Evolutionary conservation across 2,797 vertebrate species (phyloP).

Genomic region (Ceryle rudis): DNA sequence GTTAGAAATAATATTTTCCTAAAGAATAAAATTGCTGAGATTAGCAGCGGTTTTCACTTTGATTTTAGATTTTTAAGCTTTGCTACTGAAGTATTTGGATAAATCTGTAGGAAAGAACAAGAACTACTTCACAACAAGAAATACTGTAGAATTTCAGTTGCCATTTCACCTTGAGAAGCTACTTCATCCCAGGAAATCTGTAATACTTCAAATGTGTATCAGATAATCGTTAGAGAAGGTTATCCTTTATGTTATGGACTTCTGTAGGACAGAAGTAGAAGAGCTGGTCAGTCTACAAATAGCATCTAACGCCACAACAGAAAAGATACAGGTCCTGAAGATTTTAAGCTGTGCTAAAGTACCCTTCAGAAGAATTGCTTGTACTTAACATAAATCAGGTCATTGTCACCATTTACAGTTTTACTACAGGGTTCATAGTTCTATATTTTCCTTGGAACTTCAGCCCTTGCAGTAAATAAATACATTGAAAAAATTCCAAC

Average conservation of each 20-base stretch:
- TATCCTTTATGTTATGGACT: neutral
- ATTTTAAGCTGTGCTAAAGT: neutral
- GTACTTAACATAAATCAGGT: neutral
- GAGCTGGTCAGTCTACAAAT: neutral
- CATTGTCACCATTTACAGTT: neutral
- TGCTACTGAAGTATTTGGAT: neutral
- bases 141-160: neutral
- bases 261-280: neutral
- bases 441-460: neutral
- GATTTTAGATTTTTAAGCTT: neutral
- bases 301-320: neutral
- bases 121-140: neutral
- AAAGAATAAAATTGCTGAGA: neutral
- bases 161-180: neutral
- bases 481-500: neutral
- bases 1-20: neutral
- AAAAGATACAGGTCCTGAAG: fast-evolving
- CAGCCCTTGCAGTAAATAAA: neutral
- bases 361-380: neutral
- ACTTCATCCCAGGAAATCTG: neutral
- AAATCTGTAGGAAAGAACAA: neutral
- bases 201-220: fast-evolving
- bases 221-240: neutral
- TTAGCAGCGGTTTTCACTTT: neutral
- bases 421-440: neutral